A percentile compares a stretch with the other conserved stretches of the same genome.
Conservation (phyloP, 2,113 vertebrate genomes). For the Drymodes brunneopygia region DNA sequence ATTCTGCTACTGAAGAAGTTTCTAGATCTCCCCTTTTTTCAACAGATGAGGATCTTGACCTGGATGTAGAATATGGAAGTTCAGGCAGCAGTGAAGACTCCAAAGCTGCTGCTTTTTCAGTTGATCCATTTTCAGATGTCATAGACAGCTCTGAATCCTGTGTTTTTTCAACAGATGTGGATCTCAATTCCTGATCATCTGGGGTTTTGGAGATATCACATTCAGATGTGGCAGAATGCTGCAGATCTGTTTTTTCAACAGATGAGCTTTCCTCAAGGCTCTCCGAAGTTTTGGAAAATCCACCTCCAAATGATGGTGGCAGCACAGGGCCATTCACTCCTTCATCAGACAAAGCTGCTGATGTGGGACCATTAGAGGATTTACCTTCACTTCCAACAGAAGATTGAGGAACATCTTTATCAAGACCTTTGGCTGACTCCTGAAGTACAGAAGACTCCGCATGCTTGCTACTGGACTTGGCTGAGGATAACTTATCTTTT, state of each 20-base stretch:
- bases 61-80: neutral
- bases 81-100: neutral
- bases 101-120: neutral
- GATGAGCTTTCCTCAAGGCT: slow-evolving; percentile 68
- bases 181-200: slow-evolving; percentile 65
- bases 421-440: slow-evolving; percentile 63
- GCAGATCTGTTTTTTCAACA: neutral
- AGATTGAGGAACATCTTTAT: slow-evolving; percentile 16
- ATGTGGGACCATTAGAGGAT: slow-evolving; percentile 73
- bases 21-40: neutral
- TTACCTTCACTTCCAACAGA: slow-evolving; percentile 58
- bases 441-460: slow-evolving; percentile 71
- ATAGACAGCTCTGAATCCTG: neutral
- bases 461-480: slow-evolving; percentile 52
- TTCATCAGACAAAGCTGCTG: slow-evolving; percentile 70
- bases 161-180: slow-evolving; percentile 42
- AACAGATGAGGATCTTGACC: neutral
- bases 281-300: neutral
- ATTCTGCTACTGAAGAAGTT: slow-evolving; percentile 37
- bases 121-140: slow-evolving; percentile 44
- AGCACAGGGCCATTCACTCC: slow-evolving; percentile 30
- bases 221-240: slow-evolving; percentile 58
- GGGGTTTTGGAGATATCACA: slow-evolving; percentile 55
- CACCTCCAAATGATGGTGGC: neutral
- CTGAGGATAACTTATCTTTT: slow-evolving; percentile 54